These are phyloP conservation scores for Distichodus sexfasciatus DNA, from an alignment of 2,797 vertebrate species.

Conservation along the genomic window DNA sequence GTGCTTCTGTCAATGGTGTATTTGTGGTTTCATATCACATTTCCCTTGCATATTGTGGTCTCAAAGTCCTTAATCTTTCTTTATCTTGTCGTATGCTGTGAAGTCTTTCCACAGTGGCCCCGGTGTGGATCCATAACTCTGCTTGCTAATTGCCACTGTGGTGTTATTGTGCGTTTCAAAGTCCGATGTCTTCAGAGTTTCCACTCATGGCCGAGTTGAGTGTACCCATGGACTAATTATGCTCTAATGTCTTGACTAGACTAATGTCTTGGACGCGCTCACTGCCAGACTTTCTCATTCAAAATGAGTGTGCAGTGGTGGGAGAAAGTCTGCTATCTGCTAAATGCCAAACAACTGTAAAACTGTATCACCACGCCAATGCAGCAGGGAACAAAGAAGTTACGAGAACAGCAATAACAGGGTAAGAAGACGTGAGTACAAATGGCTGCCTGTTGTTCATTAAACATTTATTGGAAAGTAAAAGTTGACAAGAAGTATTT, in stretches of 20 bases:
- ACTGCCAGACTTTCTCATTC: conserved; percentile 34
- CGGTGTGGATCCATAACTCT: background rate
- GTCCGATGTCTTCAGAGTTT: conserved; percentile 37
- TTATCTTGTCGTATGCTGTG: background rate
- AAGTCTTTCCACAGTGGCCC: background rate
- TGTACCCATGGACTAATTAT: conserved; percentile 44
- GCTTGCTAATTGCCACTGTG: background rate
- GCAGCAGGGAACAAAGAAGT: conserved; percentile 62
- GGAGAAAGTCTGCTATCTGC: conserved; percentile 44
- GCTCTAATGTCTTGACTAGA: conserved; percentile 39
- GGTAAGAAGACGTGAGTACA: conserved; percentile 57
- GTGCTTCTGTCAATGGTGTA: too few species aligned
- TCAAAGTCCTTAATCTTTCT: background rate
- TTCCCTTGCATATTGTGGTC: background rate
- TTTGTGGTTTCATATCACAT: too few species aligned
- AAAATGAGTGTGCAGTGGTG: conserved; percentile 47
- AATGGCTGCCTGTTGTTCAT: conserved; percentile 61
- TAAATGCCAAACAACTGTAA: conserved; percentile 65
- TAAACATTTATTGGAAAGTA: conserved; percentile 57
- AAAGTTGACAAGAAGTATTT: conserved; percentile 42
- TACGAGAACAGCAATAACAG: conserved; percentile 63
- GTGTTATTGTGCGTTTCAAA: conserved; percentile 6
- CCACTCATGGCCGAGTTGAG: conserved; percentile 26
- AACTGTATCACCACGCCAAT: conserved; percentile 61
- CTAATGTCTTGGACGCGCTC: conserved; percentile 22